Conservation (phyloP, 2,888 invertebrate genomes). For the Philereme transversata region DNA sequence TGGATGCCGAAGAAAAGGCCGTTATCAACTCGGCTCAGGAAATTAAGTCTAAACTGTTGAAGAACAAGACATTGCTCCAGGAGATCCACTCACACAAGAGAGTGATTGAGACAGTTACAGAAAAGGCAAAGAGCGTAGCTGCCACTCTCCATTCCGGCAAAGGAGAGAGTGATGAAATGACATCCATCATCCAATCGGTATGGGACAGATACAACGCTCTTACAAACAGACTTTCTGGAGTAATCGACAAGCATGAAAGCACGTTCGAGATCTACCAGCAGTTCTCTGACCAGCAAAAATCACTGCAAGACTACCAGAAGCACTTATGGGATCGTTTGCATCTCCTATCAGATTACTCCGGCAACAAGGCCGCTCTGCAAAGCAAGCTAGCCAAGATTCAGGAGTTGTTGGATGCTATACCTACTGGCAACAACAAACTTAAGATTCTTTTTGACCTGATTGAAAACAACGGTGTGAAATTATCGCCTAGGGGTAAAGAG, state of each 20-base stretch:
- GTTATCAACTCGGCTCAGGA: conserved; percentile 92
- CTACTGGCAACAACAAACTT: conserved; percentile 91
- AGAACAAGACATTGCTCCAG: conserved; percentile 93
- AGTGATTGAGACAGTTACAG: conserved; percentile 94
- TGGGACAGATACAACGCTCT: conserved; percentile 90
- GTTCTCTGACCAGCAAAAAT: conserved; percentile 93
- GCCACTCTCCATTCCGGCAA: conserved; percentile 82
- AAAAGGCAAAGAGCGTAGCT: conserved; percentile 91
- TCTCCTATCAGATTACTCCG: conserved; percentile 92
- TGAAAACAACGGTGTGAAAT: conserved; percentile 85
- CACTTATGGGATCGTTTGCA: conserved; percentile 94
- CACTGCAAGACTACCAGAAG: conserved; percentile 95
- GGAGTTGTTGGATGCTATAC: conserved; percentile 90
- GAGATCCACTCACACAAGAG: conserved; percentile 96
- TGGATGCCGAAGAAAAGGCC: conserved; percentile 88
- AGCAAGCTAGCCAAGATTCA: conserved; percentile 91
- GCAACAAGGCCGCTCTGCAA: conserved; percentile 93
- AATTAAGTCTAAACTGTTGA: conserved; percentile 91
- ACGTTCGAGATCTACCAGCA: conserved; percentile 92
- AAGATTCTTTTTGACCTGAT: conserved; percentile 90
- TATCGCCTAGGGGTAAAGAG: conserved; percentile 93
- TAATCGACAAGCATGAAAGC: conserved; percentile 89
- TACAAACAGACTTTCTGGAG: conserved; percentile 85
- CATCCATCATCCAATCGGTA: conserved; percentile 88
- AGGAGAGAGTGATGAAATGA: conserved; percentile 85